Conservation (phyloP, 2,113 vertebrate species). For the Cricetomys ansorgei region DNA sequence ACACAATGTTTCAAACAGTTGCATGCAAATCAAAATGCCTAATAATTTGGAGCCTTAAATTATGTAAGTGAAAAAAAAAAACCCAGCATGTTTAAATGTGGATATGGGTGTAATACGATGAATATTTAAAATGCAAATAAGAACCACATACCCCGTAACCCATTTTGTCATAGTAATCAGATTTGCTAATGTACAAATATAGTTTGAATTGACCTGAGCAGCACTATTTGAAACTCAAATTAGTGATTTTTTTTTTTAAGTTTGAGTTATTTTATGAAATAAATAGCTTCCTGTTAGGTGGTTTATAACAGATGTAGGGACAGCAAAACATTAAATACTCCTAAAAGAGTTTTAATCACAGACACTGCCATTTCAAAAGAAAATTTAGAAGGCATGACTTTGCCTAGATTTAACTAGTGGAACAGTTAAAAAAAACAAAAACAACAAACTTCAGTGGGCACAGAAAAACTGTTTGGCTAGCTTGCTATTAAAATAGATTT, state of each 20-base stretch:
- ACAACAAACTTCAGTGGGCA: background rate
- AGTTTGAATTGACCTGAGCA: background rate
- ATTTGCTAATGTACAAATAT: constrained; percentile 50
- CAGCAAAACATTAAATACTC: constrained; percentile 41
- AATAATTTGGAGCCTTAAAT: constrained; percentile 62
- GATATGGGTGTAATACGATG: constrained; percentile 33
- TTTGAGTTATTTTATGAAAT: constrained; percentile 50
- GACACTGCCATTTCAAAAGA: constrained; percentile 22
- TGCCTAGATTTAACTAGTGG: constrained; percentile 16
- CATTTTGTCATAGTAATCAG: constrained; percentile 22
- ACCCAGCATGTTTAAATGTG: constrained; percentile 49
- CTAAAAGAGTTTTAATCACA: background rate
- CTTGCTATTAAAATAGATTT: constrained; percentile 44
- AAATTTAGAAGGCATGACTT: constrained; percentile 18
- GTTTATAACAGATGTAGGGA: constrained; percentile 23
- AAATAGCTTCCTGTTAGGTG: constrained; percentile 35
- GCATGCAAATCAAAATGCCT: constrained; percentile 76
- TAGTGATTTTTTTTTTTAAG: background rate
- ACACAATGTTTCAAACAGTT: constrained; percentile 74
- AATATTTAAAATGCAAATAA: constrained; percentile 59
- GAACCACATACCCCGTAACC: constrained; percentile 26
- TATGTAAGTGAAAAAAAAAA: constrained; percentile 63
- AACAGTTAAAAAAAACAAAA: background rate
- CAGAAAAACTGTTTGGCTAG: constrained; percentile 7
- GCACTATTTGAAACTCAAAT: constrained; percentile 68